A percentile compares a stretch with the other conserved stretches of the same genome.
These are phyloP conservation scores for Oreocharis arfaki DNA, from an alignment of 2,113 vertebrate genomes.

Conservation along the genomic window DNA sequence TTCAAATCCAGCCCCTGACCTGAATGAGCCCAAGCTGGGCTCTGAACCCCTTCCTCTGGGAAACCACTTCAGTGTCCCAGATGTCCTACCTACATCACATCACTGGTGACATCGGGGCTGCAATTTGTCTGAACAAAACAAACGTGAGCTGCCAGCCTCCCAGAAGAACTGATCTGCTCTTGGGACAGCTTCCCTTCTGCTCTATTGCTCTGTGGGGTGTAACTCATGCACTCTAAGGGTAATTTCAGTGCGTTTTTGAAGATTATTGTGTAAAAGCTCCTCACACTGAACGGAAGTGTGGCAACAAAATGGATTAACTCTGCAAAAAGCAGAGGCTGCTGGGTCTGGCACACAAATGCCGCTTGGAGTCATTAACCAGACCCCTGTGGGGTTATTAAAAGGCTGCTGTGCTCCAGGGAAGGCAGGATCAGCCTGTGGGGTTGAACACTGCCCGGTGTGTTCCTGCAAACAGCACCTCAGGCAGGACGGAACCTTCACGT, in stretches of 20 bases:
- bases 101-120: neutral
- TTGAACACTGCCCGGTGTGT: rapidly evolving
- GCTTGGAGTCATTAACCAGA: neutral
- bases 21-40: neutral
- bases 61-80: neutral
- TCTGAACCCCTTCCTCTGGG: neutral
- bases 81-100: rapidly evolving
- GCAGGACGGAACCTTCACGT: neutral
- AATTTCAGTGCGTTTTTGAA: neutral
- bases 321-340: neutral
- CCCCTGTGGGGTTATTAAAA: neutral
- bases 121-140: neutral
- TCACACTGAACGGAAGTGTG: rapidly evolving
- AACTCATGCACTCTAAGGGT: neutral
- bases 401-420: neutral
- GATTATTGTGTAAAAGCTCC: neutral
- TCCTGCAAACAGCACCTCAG: neutral
- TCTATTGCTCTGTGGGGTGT: neutral
- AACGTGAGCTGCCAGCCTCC: neutral
- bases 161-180: neutral
- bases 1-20: neutral
- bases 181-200: neutral
- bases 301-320: neutral
- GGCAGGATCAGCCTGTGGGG: neutral
- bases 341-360: neutral